phyloP scores from a whole-genome alignment of 2,888 invertebrate genomes.

The Cataglyphis livida region DNA sequence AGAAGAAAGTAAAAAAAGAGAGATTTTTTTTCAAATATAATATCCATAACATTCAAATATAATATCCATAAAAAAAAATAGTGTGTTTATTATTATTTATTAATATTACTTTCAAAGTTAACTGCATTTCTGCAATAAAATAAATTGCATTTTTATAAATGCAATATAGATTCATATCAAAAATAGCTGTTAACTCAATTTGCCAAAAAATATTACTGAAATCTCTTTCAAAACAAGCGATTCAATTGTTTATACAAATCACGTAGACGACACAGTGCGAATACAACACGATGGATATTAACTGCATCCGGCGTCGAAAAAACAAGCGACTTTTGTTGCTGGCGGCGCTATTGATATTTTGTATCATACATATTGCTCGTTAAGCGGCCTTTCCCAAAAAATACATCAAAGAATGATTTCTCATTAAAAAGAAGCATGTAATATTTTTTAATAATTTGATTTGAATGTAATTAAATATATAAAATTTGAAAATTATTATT shows the following conservation, averaged over 20 bases:
- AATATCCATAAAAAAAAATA: neutral
- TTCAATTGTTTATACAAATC: conserved; percentile 54
- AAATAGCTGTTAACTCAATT: conserved; percentile 48
- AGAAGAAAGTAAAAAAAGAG: neutral
- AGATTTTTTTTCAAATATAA: neutral
- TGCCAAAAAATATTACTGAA: conserved; percentile 44
- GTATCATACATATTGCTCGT: conserved; percentile 1
- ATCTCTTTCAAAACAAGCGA: conserved; percentile 47
- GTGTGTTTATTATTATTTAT: neutral
- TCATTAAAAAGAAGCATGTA: neutral
- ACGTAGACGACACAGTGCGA: conserved; percentile 32
- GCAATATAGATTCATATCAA: conserved; percentile 14
- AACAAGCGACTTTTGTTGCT: conserved; percentile 45
- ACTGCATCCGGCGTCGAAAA: conserved; percentile 25
- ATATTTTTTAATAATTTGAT: conserved; percentile 4
- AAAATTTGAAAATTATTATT: no score
- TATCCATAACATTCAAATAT: neutral
- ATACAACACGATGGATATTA: conserved; percentile 23
- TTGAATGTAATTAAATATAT: no score
- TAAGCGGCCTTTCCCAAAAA: neutral
- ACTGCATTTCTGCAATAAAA: neutral
- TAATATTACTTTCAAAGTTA: conserved; percentile 11
- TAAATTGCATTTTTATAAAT: conserved; percentile 13
- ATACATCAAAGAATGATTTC: conserved; percentile 35
- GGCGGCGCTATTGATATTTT: conserved; percentile 31